A percentile compares a stretch with the other conserved stretches of the same genome.
Evolutionary conservation across 2,113 vertebrate species (phyloP).

Genomic region (Gulo gulo): DNA sequence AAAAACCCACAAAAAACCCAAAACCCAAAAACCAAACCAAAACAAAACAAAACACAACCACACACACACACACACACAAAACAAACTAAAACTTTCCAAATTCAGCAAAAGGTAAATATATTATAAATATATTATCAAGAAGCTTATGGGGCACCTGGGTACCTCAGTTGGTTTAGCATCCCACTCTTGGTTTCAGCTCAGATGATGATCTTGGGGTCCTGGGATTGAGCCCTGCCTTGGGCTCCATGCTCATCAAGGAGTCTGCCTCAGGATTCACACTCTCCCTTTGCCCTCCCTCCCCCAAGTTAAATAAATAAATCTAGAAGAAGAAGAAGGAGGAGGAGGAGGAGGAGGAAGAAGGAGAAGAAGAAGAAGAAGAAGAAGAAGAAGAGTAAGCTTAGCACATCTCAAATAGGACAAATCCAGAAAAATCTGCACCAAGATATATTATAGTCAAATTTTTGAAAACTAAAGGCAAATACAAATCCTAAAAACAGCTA

Average conservation of each 20-base stretch:
- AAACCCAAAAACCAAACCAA: too few relatives aligned
- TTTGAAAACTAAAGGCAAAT: not conserved
- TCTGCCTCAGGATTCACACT: not conserved
- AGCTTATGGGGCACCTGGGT: not conserved
- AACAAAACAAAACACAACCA: too few relatives aligned
- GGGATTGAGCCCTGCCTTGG: not conserved
- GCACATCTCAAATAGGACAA: not conserved
- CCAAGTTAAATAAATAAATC: not conserved
- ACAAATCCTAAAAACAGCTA: not conserved
- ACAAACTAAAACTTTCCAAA: not conserved
- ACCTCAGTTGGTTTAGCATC: not conserved
- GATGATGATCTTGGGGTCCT: not conserved
- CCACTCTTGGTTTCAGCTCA: not conserved
- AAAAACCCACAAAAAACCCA: too few relatives aligned
- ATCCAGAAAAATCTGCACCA: not conserved
- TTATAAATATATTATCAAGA: not conserved
- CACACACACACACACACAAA: too few relatives aligned
- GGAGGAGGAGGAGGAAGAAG: too few relatives aligned
- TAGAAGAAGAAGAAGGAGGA: not conserved
- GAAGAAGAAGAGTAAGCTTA: not conserved
- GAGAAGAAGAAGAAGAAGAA: not conserved
- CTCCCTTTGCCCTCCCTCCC: not conserved
- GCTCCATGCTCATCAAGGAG: not conserved
- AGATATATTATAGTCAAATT: not conserved
- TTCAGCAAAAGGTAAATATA: not conserved